Evolutionary conservation across 2,888 invertebrate species (phyloP).

Genomic region (Aspidiotus destructor): DNA sequence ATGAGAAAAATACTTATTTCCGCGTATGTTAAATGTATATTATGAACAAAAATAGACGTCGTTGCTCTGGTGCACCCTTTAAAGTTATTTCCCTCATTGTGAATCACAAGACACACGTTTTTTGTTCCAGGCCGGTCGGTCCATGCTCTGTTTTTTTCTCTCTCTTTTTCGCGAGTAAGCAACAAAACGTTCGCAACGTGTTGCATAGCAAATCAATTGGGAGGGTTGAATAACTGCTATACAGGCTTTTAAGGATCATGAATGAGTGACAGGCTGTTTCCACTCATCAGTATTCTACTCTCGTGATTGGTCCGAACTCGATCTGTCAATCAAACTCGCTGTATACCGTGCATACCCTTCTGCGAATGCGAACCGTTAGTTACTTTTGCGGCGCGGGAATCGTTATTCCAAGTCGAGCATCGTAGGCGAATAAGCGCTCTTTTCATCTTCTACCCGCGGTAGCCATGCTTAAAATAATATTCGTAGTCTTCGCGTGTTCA

Average conservation of each 20-base stretch:
- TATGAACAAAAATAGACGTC: too few relatives aligned
- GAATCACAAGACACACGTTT: not conserved
- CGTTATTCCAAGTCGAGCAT: too few relatives aligned
- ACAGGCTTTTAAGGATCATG: slow-evolving; percentile 15
- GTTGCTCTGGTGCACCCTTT: too few relatives aligned
- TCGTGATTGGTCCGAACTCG: slow-evolving; percentile 64
- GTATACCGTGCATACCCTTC: slow-evolving; percentile 8
- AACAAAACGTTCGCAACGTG: slow-evolving; percentile 4
- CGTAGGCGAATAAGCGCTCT: too few relatives aligned
- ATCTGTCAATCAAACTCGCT: slow-evolving; percentile 61
- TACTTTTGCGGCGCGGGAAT: too few relatives aligned
- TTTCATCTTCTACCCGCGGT: too few relatives aligned
- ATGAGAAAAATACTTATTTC: too few relatives aligned
- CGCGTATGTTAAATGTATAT: too few relatives aligned
- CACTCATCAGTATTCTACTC: slow-evolving; percentile 64
- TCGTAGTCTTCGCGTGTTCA: too few relatives aligned
- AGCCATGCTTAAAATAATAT: too few relatives aligned
- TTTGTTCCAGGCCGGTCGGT: not conserved
- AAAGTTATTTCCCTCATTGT: too few relatives aligned
- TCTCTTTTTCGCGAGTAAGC: not conserved
- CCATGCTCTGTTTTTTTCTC: not conserved
- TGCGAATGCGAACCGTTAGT: too few relatives aligned
- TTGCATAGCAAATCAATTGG: slow-evolving; percentile 32
- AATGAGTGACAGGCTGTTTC: slow-evolving; percentile 49
- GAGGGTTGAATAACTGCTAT: slow-evolving; percentile 29